Base-by-base conservation (phyloP, 2,113 vertebrate genomes). In the Misgurnus mizolepis region DNA sequence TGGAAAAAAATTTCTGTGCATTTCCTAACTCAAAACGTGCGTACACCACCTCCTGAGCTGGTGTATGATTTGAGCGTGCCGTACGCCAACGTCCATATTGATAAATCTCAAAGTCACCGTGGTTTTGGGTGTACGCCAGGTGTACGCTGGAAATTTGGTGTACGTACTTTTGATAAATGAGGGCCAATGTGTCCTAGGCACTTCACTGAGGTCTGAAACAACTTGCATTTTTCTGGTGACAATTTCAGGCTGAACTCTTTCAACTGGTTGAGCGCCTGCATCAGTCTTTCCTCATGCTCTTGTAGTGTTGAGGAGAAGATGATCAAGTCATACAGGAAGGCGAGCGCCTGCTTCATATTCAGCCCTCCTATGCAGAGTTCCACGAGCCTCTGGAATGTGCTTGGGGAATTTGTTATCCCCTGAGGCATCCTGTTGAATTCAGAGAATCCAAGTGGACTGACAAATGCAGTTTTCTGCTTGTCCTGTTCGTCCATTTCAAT, bases 361-460 rank as follows among this genome's bases (percentile, higher is more conserved):
- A 18, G 15, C n/a, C 11, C 22, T 34, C 60, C 0, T 4, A 62
- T 62, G 7, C 22, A 62, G 7, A 2, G n/a, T 22, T 62, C 60
- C 60, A 62, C 34, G 4, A 62, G 10, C 60, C 60, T 22, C 60
- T 27, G n/a, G 10, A 62, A 62, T 4, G 18, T 62, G 27, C 22
- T 62, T 10, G 60, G 60, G 9, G 60, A 7, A 34, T 62, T 62
- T 2, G 60, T 62, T 9, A 62, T 34, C 18, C 18, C 60, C 4
- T 62, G 60, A 66, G 39, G 62, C 34, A 65, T 65, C 62, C 62
- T 41, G 34, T 65, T 65, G 14, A 65, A 65, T 14, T 65, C 39
- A 4, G 9, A 62, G 18, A 62, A 62, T 34, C 60, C 60, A 10
- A 62, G 18, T 3, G 18, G 60, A 10, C 60, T 40, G 27, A 65